These are phyloP conservation scores for Octodonta nipae DNA, from an alignment of 2,888 invertebrate genomes.

Conservation along the genomic window DNA sequence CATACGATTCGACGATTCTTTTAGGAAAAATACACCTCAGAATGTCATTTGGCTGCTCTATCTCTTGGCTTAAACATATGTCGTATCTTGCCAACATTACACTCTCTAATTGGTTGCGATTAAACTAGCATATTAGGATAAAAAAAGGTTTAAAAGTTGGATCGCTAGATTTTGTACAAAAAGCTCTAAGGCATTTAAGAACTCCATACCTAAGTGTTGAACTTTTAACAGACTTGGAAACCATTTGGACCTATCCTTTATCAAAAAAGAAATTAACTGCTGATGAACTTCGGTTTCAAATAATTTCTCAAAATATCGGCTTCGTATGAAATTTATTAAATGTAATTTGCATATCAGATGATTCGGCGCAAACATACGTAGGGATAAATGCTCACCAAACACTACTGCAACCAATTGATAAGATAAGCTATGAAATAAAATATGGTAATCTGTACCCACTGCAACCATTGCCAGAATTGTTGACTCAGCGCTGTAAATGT, in stretches of 20 bases:
- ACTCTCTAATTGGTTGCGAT: constrained; percentile 3
- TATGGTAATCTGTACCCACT: constrained; percentile 8
- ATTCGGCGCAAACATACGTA: constrained; percentile 17
- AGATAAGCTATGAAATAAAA: constrained; percentile 14
- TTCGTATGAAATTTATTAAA: constrained; percentile 11
- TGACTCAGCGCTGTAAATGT: constrained; percentile 8
- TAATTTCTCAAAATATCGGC: constrained; percentile 17
- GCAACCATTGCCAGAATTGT: constrained; percentile 1
- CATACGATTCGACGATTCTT: too few relatives aligned
- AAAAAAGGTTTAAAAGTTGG: constrained; percentile 11
- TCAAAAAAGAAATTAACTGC: constrained; percentile 6
- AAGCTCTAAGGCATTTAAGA: constrained; percentile 11
- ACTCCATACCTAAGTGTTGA: constrained; percentile 7
- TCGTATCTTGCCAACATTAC: constrained; percentile 3
- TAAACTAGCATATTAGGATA: constrained; percentile 3
- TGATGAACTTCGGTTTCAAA: constrained; percentile 7
- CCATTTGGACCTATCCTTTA: constrained; percentile 3
- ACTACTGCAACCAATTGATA: constrained; percentile 17
- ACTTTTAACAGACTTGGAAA: constrained; percentile 1
- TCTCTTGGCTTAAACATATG: too few relatives aligned
- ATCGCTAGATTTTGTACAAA: constrained; percentile 16
- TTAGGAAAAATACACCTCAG: too few relatives aligned
- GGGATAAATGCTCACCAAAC: constrained; percentile 17
- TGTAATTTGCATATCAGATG: constrained; percentile 19
- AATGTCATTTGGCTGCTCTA: too few relatives aligned